Evolutionary conservation across 2,113 vertebrate species (phyloP), one percentile per base, ranked within the genome.

Genomic region (Pseudorhombus dupliciocellatus): DNA sequence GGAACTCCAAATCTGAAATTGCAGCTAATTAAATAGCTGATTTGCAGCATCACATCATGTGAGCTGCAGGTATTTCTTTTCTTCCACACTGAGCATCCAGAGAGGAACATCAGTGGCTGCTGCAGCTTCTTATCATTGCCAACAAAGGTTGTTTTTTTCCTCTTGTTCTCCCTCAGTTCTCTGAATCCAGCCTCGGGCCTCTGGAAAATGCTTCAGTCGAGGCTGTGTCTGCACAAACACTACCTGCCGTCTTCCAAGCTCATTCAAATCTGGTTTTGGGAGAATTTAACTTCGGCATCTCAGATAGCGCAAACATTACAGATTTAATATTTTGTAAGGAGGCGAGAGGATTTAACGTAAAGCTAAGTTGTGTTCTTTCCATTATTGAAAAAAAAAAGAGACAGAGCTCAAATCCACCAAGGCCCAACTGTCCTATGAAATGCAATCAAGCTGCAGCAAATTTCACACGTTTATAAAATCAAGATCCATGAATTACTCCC

Each of bases 131-230:
- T 52, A 6, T 10, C 11, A 37, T n/a, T 42, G 52, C 50, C 62
- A 66, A 37, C 21, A 56, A 34, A 54, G 28, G 40, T 34, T n/a
- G n/a, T 73, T 40, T 9, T 50, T 22, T 1, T 22, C 11, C 7
- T 44, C 16, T 11, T 15, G 11, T 16, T 20, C 42, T 21, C 11
- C n/a, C 63, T 25, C 28, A 21, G 24, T 50, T 50, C 44, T 66
- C 50, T 53, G 77, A 21, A 6, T 15, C 10, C 22, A 73, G 53
- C 69, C 54, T 64, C 44, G 14, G 57, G 79, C 69, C 67, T 62
- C 6, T 25, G 26, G 21, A 46, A 73, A 51, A 63, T 11, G 24
- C 58, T 63, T 30, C 50, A 71, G 63, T 67, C 62, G 22, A 51
- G 50, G 24, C 15, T 20, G 11, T 6, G 26, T 58, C 72, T 34